These are phyloP conservation scores for Cryptus armator DNA, from an alignment of 2,888 invertebrate genomes.

Conservation along the genomic window DNA sequence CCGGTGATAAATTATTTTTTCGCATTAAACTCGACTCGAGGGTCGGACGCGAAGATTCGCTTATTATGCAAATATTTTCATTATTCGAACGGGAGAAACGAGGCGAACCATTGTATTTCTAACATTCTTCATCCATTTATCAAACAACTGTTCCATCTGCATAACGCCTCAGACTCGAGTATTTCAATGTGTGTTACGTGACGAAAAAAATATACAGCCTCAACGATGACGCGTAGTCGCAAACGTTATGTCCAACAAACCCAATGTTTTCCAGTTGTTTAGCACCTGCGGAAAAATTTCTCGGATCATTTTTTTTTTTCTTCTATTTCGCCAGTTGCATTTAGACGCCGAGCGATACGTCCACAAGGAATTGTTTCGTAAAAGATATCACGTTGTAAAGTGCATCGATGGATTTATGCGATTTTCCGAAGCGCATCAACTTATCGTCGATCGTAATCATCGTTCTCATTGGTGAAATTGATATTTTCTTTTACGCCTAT, in stretches of 20 bases:
- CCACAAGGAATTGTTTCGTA: background rate
- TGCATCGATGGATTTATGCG: constrained; percentile 47
- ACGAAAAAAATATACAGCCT: constrained; percentile 16
- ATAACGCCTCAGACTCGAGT: constrained; percentile 10
- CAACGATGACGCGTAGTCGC: constrained; percentile 9
- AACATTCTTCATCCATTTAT: constrained; percentile 16
- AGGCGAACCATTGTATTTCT: constrained; percentile 25
- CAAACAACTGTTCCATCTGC: constrained; percentile 27
- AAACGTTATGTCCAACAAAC: constrained; percentile 43
- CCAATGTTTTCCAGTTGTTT: constrained; percentile 63
- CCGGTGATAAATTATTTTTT: constrained; percentile 1
- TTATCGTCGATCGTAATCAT: constrained; percentile 37
- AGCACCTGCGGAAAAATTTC: constrained; percentile 59
- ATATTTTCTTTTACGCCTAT: background rate
- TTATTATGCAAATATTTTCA: constrained; percentile 19
- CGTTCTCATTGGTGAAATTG: constrained; percentile 27
- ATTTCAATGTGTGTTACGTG: background rate
- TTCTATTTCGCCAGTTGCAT: constrained; percentile 40
- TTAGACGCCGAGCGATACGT: background rate
- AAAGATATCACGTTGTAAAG: background rate
- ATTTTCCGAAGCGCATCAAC: background rate
- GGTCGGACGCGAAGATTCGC: background rate
- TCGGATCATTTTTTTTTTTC: constrained; percentile 37
- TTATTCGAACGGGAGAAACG: constrained; percentile 4
- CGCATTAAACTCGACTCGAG: background rate